Percentiles rank a stretch among this genome's conserved stretches.
Evolutionary conservation across 2,888 invertebrate genomes (phyloP).

Genomic region (Eucera pruinosa): DNA sequence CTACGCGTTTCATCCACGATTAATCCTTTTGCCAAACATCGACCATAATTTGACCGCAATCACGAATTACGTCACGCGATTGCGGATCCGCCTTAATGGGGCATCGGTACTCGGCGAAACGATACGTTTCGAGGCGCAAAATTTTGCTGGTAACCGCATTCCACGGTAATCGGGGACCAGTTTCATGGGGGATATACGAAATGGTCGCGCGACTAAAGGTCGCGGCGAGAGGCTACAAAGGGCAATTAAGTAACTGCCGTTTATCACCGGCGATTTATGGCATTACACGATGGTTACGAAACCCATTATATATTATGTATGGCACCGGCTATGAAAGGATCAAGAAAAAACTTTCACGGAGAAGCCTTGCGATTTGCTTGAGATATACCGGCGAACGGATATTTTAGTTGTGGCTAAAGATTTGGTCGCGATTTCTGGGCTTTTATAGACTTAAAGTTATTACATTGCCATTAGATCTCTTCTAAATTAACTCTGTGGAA

Average conservation of each 20-base stretch:
- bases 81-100: slow-evolving; percentile 11
- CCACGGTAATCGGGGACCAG: background rate
- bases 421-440: background rate
- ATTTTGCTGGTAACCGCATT: slow-evolving; percentile 17
- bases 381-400: background rate
- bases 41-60: background rate
- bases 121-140: slow-evolving; percentile 17
- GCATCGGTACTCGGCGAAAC: background rate
- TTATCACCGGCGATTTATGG: slow-evolving; percentile 7
- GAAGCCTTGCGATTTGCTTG: background rate
- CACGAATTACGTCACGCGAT: slow-evolving; percentile 17
- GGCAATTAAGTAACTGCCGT: slow-evolving; percentile 11
- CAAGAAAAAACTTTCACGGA: background rate
- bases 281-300: background rate
- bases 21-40: slow-evolving; percentile 8
- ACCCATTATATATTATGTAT: slow-evolving; percentile 10
- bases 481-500: too few relatives aligned
- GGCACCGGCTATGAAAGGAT: background rate
- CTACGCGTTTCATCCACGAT: background rate
- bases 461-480: background rate
- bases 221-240: background rate
- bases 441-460: background rate
- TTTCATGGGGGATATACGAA: background rate
- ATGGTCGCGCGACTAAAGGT: background rate
- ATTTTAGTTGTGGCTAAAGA: background rate